Percentiles rank a stretch among this genome's conserved stretches.
Conservation (phyloP, 2,888 invertebrate genomes). For the Aleiodes alternator region DNA sequence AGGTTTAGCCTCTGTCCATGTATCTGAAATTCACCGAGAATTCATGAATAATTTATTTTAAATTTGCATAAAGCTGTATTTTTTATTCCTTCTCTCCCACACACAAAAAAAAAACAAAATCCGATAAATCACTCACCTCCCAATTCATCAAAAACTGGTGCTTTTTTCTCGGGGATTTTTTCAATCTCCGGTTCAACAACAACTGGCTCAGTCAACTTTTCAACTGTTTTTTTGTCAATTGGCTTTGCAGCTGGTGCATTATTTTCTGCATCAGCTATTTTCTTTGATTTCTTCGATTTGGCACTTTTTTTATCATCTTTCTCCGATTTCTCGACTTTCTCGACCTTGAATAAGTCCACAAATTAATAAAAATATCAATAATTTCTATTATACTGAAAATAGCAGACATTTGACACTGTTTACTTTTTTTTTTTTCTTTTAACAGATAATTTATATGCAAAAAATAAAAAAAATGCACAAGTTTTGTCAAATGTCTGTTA, state of each 20-base stretch:
- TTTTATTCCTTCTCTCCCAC: neutral
- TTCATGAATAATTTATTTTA: slow-evolving; percentile 36
- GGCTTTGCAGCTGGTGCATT: slow-evolving; percentile 52
- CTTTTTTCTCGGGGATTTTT: slow-evolving; percentile 59
- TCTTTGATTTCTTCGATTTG: slow-evolving; percentile 74
- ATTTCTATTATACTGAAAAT: slow-evolving; percentile 5
- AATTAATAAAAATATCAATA: slow-evolving; percentile 10
- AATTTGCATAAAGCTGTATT: slow-evolving; percentile 1
- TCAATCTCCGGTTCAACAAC: slow-evolving; percentile 55
- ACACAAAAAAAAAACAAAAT: neutral
- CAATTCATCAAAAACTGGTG: slow-evolving; percentile 79
- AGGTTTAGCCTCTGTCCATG: slow-evolving; percentile 86
- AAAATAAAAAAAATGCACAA: too few species aligned
- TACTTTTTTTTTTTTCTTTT: too few species aligned
- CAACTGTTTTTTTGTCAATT: slow-evolving; percentile 61
- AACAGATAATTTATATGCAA: too few species aligned
- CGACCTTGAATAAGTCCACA: slow-evolving; percentile 55
- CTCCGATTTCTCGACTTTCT: slow-evolving; percentile 69
- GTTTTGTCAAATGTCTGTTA: too few species aligned
- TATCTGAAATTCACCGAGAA: slow-evolving; percentile 76
- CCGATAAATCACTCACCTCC: slow-evolving; percentile 74
- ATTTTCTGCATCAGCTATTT: slow-evolving; percentile 58
- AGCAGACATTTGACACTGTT: too few species aligned
- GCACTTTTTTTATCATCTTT: slow-evolving; percentile 73
- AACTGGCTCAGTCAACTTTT: slow-evolving; percentile 57